Percentiles rank a stretch among this genome's conserved stretches.
Evolutionary conservation across 1,140 invertebrate genomes (phyloP).

Genomic region (Drosophila obscura): DNA sequence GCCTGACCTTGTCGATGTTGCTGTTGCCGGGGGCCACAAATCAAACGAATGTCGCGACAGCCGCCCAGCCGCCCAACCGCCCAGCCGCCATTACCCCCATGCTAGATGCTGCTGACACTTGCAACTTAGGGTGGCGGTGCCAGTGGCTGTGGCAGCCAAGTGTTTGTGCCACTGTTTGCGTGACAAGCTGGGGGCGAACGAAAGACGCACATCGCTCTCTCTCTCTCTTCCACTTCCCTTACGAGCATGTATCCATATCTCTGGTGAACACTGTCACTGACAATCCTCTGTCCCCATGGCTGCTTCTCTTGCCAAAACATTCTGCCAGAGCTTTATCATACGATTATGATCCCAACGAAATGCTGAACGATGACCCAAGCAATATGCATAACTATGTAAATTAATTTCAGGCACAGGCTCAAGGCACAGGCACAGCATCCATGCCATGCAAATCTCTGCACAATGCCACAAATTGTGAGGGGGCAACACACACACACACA

Average conservation of each 20-base stretch:
- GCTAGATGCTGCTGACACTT: not conserved
- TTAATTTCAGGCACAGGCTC: conserved; percentile 29
- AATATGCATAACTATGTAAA: conserved; percentile 54
- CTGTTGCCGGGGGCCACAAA: conserved; percentile 41
- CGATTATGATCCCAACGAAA: conserved; percentile 19
- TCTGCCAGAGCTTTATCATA: conserved; percentile 7
- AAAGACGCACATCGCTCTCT: no score
- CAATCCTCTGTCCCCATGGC: no score
- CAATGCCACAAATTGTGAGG: conserved; percentile 6
- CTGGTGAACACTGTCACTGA: no score
- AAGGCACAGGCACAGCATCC: not conserved
- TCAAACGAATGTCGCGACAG: conserved; percentile 24
- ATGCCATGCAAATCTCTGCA: conserved; percentile 1
- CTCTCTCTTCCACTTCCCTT: no score
- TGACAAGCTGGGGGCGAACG: no score
- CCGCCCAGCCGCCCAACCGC: not conserved
- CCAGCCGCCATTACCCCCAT: not conserved
- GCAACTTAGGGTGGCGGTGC: no score
- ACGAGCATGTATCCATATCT: no score
- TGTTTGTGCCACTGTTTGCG: no score
- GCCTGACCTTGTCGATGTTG: conserved; percentile 34
- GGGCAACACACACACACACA: not conserved
- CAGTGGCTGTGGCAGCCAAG: no score
- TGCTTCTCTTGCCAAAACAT: not conserved
- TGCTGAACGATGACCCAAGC: conserved; percentile 24